phyloP scores from a whole-genome alignment of 1,140 invertebrate species.

The Glossosoma conforme region DNA sequence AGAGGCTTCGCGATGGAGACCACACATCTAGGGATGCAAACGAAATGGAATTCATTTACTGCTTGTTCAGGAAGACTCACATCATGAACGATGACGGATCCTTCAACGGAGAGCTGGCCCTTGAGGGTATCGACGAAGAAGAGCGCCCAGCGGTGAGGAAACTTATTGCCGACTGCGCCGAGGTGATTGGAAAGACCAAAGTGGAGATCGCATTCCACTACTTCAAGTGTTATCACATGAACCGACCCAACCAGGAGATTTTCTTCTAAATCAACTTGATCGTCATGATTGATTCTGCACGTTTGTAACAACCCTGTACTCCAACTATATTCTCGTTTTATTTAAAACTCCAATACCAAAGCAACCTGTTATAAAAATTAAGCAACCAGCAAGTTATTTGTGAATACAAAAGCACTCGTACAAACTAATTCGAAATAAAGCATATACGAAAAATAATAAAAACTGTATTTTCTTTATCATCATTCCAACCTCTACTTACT shows the following conservation, averaged over 20 bases:
- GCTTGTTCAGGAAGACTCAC: slow-evolving; percentile 22
- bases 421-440: too few relatives aligned
- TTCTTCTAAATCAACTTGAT: too few relatives aligned
- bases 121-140: not conserved
- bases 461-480: too few relatives aligned
- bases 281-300: too few relatives aligned
- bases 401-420: too few relatives aligned
- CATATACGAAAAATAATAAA: too few relatives aligned
- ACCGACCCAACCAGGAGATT: slow-evolving; percentile 10
- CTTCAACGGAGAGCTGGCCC: slow-evolving; percentile 24
- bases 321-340: too few relatives aligned
- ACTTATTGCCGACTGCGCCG: slow-evolving; percentile 15
- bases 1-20: slow-evolving; percentile 21
- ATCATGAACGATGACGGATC: slow-evolving; percentile 19
- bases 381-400: too few relatives aligned
- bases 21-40: slow-evolving; percentile 7
- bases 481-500: too few relatives aligned
- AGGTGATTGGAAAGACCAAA: not conserved
- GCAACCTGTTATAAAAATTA: too few relatives aligned
- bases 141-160: slow-evolving; percentile 2
- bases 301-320: too few relatives aligned
- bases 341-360: too few relatives aligned
- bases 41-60: slow-evolving; percentile 17
- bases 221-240: slow-evolving; percentile 18
- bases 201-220: slow-evolving; percentile 8